phyloP scores from a whole-genome alignment of 2,797 vertebrate genomes.

The Megaceryle alcyon region DNA sequence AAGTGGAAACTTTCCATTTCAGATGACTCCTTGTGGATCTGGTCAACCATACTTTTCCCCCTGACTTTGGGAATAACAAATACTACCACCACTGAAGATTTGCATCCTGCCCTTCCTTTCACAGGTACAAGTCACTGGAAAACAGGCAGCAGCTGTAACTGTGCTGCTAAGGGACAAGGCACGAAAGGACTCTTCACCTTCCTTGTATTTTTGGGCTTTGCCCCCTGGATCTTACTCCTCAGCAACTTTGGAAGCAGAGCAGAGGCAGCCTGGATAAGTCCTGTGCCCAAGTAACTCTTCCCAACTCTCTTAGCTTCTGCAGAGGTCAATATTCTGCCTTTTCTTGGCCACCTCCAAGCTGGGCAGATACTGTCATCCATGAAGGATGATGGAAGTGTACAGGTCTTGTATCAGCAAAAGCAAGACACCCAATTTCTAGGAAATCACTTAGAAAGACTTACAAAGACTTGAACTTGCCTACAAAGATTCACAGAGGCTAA shows the following conservation, averaged over 20 bases:
- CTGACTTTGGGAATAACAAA: background rate
- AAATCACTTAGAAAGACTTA: background rate
- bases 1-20: background rate
- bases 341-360: background rate
- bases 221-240: background rate
- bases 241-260: background rate
- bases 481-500: background rate
- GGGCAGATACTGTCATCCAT: background rate
- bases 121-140: background rate
- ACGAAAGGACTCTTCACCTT: background rate
- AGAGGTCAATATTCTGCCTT: background rate
- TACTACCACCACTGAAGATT: background rate
- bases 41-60: background rate
- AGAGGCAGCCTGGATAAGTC: background rate
- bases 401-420: background rate
- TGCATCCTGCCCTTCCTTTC: background rate
- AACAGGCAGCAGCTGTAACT: background rate
- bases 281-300: background rate
- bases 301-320: accelerated
- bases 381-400: accelerated
- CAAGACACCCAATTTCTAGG: background rate
- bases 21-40: background rate
- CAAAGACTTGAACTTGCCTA: background rate
- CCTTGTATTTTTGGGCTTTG: background rate
- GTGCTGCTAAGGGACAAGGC: background rate